These are phyloP conservation scores for Cecidostiba fungosa DNA, from an alignment of 2,888 invertebrate genomes.

Conservation along the genomic window DNA sequence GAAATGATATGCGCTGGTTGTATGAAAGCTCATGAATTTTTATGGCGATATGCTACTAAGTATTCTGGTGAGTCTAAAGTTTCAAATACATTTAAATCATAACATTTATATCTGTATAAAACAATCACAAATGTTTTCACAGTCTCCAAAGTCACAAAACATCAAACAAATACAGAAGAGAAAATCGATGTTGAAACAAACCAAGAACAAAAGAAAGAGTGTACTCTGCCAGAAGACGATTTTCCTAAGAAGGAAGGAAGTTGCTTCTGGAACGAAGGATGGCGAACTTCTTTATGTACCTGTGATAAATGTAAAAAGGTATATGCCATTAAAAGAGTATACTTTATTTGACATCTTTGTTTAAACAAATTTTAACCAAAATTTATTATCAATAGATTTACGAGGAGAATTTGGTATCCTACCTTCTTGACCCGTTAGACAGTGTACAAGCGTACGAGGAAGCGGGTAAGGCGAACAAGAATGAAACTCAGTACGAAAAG, in stretches of 20 bases:
- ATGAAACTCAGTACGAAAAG: conserved; percentile 86
- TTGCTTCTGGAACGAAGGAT: conserved; percentile 89
- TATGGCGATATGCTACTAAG: conserved; percentile 85
- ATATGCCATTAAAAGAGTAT: conserved; percentile 29
- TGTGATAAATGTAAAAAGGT: conserved; percentile 84
- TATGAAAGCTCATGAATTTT: conserved; percentile 88
- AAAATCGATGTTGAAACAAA: conserved; percentile 68
- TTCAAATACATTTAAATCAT: background rate
- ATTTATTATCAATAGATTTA: conserved; percentile 82
- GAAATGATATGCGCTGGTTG: conserved; percentile 93
- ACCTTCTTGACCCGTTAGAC: conserved; percentile 90
- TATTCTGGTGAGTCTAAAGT: conserved; percentile 71
- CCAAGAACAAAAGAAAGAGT: conserved; percentile 65
- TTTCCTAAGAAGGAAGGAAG: conserved; percentile 81
- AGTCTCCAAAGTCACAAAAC: conserved; percentile 68
- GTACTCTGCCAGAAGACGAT: conserved; percentile 71
- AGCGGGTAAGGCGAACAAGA: conserved; percentile 85
- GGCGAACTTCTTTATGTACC: conserved; percentile 89
- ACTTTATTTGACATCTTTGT: background rate
- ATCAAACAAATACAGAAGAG: conserved; percentile 69
- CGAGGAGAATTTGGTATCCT: conserved; percentile 85
- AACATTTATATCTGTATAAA: background rate
- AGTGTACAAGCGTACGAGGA: conserved; percentile 91
- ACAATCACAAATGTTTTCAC: conserved; percentile 44
- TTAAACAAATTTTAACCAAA: background rate